Percentiles rank a stretch among this genome's conserved stretches.
Conservation (phyloP, 1,140 invertebrate species). For the Lepidurus packardi region DNA sequence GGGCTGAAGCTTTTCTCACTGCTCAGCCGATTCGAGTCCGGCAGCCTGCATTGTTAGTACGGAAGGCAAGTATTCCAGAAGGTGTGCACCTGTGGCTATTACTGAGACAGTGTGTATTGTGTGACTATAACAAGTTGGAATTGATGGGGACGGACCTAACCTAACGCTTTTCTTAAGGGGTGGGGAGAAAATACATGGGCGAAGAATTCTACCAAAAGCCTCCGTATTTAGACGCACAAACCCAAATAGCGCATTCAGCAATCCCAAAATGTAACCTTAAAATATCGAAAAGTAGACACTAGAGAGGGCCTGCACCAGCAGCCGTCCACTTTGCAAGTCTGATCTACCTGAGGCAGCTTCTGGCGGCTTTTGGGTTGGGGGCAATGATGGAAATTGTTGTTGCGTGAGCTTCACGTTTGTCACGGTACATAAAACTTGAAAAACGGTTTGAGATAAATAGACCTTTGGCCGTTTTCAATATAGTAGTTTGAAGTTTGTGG, state of each 20-base stretch:
- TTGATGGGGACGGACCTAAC: neutral
- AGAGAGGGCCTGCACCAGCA: no score
- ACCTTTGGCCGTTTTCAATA: neutral
- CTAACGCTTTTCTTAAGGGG: neutral
- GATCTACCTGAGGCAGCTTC: neutral
- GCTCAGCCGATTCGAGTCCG: neutral
- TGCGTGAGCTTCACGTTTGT: neutral
- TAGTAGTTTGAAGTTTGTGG: neutral
- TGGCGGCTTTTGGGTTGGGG: neutral
- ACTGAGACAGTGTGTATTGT: conserved; percentile 2
- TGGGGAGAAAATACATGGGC: no score
- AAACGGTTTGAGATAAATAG: no score
- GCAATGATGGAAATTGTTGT: neutral
- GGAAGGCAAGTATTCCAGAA: neutral
- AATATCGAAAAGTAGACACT: no score
- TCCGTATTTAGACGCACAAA: no score
- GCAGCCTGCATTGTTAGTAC: neutral
- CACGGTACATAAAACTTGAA: neutral
- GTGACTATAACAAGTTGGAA: neutral
- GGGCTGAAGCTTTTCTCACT: neutral
- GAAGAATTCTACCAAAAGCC: no score
- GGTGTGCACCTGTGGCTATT: conserved; percentile 20
- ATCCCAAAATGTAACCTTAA: no score
- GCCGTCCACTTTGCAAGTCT: neutral
- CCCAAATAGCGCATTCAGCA: no score